phyloP scores from a whole-genome alignment of 2,797 vertebrate species.

The Columba guinea region DNA sequence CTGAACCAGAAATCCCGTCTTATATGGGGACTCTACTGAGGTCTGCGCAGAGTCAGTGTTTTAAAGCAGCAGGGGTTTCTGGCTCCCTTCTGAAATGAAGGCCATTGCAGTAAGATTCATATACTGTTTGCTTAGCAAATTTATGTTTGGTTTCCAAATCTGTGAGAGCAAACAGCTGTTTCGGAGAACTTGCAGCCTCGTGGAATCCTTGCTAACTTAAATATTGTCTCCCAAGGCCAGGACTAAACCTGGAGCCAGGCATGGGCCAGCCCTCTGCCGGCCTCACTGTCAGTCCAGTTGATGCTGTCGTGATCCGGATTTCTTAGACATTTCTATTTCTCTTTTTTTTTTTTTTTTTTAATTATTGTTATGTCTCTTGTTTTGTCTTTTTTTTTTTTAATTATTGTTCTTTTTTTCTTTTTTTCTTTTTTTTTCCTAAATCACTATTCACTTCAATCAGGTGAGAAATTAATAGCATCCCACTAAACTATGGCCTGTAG shows the following conservation, averaged over 20 bases:
- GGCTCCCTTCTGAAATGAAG: neutral
- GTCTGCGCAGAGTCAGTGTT: neutral
- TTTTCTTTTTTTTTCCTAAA: neutral
- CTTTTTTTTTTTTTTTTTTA: too few relatives aligned
- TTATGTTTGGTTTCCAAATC: neutral
- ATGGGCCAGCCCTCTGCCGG: fast-evolving
- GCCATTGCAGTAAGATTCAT: fast-evolving
- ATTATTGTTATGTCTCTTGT: too few relatives aligned
- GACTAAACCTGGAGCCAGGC: neutral
- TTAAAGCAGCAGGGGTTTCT: neutral
- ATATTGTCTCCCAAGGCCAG: neutral
- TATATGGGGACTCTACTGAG: fast-evolving
- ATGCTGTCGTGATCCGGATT: neutral
- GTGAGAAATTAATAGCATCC: neutral
- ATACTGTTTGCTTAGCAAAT: neutral
- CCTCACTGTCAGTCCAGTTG: neutral
- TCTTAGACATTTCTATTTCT: neutral
- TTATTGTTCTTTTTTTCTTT: too few relatives aligned
- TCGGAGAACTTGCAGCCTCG: fast-evolving
- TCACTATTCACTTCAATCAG: neutral
- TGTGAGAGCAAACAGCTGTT: neutral
- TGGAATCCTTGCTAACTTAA: neutral
- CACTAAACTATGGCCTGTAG: neutral
- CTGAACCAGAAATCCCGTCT: neutral
- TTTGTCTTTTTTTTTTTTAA: neutral